phyloP scores from a whole-genome alignment of 1,140 invertebrate species.

The Drosophila bifasciata region DNA sequence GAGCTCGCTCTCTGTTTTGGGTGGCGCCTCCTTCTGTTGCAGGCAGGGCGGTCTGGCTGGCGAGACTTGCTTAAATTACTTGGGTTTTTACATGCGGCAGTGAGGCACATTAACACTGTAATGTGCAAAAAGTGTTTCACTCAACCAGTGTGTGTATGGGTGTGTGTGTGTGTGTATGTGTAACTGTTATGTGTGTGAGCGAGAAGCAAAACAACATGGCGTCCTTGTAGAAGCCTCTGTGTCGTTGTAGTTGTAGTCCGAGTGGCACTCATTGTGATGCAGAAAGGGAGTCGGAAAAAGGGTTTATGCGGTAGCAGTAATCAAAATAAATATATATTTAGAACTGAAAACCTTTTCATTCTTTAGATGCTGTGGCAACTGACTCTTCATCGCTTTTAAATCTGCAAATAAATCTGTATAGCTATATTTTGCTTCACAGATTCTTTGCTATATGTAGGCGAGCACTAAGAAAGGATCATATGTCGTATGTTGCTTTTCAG shows the following conservation, averaged over 20 bases:
- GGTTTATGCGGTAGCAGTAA: slow-evolving; percentile 22
- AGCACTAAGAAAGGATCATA: too few relatives aligned
- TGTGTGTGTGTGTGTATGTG: slow-evolving; percentile 15
- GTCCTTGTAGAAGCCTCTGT: slow-evolving; percentile 47
- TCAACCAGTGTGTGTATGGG: slow-evolving; percentile 29
- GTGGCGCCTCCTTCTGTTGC: slow-evolving; percentile 12
- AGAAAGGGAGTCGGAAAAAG: slow-evolving; percentile 32
- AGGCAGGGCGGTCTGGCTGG: slow-evolving; percentile 31
- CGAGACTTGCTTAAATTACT: slow-evolving; percentile 78
- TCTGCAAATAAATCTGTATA: too few relatives aligned
- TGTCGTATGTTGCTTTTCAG: too few relatives aligned
- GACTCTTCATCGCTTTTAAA: too few relatives aligned
- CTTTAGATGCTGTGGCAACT: too few relatives aligned
- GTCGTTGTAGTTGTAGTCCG: slow-evolving; percentile 58
- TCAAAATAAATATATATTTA: too few relatives aligned
- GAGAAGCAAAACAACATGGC: slow-evolving; percentile 71
- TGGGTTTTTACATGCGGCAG: slow-evolving; percentile 82
- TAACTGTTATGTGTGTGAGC: slow-evolving; percentile 6
- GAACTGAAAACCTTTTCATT: too few relatives aligned
- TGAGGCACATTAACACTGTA: slow-evolving; percentile 84
- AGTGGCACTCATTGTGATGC: slow-evolving; percentile 66
- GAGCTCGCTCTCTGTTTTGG: slow-evolving; percentile 15
- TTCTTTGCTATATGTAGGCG: too few relatives aligned
- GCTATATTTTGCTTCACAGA: too few relatives aligned
- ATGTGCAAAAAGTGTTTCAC: slow-evolving; percentile 77